Evolutionary conservation across 2,888 invertebrate species (phyloP).

Genomic region (Melolontha melolontha): DNA sequence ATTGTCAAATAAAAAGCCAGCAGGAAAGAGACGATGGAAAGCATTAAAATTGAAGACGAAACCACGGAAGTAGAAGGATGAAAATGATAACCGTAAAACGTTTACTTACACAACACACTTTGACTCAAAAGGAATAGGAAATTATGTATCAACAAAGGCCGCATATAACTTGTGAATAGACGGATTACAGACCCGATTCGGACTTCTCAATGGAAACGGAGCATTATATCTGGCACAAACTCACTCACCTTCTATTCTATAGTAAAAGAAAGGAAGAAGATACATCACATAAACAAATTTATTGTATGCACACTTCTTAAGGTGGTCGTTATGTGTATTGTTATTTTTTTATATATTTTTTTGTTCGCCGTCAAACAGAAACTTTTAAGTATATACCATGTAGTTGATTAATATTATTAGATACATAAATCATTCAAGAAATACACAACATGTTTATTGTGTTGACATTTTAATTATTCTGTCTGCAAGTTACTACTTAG

Average conservation of each 20-base stretch:
- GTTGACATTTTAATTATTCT: slow-evolving; percentile 24
- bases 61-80: slow-evolving; percentile 43
- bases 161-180: slow-evolving; percentile 53
- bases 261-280: not conserved
- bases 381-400: not conserved
- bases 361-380: too few relatives aligned
- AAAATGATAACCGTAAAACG: slow-evolving; percentile 57
- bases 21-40: not conserved
- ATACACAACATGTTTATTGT: slow-evolving; percentile 16
- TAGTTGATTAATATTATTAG: not conserved
- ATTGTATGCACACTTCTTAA: not conserved
- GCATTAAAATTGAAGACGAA: slow-evolving; percentile 4
- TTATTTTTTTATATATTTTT: too few relatives aligned
- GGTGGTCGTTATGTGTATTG: too few relatives aligned
- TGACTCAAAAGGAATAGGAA: slow-evolving; percentile 57
- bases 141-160: slow-evolving; percentile 53
- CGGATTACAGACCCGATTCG: slow-evolving; percentile 48
- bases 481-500: slow-evolving; percentile 5
- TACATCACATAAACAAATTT: slow-evolving; percentile 2
- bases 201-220: slow-evolving; percentile 37
- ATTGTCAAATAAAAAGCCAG: too few relatives aligned
- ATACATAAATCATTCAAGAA: slow-evolving; percentile 4
- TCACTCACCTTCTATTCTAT: too few relatives aligned
- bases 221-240: not conserved
- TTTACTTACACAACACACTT: slow-evolving; percentile 55